Evolutionary conservation across 1,140 invertebrate genomes (phyloP).

Genomic region (Apis florea): DNA sequence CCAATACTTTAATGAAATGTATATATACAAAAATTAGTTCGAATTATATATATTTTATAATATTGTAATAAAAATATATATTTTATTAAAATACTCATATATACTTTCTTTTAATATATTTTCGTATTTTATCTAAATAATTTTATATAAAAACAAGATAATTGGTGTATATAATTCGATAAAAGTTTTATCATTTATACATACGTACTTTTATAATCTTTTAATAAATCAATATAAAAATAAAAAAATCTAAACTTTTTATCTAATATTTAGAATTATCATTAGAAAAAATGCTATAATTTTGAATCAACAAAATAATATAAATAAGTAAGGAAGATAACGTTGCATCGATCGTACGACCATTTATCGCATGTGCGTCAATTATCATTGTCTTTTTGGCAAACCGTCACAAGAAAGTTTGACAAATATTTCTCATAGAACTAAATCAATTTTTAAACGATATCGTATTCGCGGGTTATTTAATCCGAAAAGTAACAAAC

Average conservation of each 20-base stretch:
- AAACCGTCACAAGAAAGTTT: not conserved
- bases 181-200: not conserved
- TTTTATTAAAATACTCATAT: not conserved
- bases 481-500: not conserved
- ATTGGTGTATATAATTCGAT: not conserved
- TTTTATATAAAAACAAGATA: not conserved
- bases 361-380: constrained; percentile 29
- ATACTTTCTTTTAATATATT: not conserved
- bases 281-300: not conserved
- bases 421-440: not conserved
- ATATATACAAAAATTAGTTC: not conserved
- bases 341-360: constrained; percentile 13
- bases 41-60: not conserved
- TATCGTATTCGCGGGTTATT: not conserved
- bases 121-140: not conserved
- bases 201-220: not conserved
- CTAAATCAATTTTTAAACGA: constrained; percentile 7
- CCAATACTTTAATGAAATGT: not conserved
- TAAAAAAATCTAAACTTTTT: not conserved
- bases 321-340: constrained; percentile 18
- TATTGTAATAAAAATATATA: not conserved
- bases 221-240: not conserved
- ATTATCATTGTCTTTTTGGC: constrained; percentile 17
- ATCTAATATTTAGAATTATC: too few relatives aligned
- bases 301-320: not conserved